phyloP scores from a whole-genome alignment of 2,888 invertebrate species.

The Anagyrus pseudococci region DNA sequence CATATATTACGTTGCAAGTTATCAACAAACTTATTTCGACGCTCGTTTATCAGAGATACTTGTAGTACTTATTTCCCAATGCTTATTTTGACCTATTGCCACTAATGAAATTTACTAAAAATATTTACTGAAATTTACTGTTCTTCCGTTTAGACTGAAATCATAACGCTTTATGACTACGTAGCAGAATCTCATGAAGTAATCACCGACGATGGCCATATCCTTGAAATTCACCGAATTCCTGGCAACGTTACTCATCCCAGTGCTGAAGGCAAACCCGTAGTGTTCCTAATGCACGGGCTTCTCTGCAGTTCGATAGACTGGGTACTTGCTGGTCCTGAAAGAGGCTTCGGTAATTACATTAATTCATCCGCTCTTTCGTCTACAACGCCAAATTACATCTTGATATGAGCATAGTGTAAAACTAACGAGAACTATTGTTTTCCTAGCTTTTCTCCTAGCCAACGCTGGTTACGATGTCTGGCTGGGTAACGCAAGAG shows the following conservation, averaged over 20 bases:
- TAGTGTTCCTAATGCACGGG: slow-evolving; percentile 75
- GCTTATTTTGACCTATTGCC: too few species aligned
- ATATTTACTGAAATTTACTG: too few species aligned
- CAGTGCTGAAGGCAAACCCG: slow-evolving; percentile 64
- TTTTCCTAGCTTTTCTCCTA: slow-evolving; percentile 61
- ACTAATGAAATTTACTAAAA: too few species aligned
- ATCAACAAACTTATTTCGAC: too few species aligned
- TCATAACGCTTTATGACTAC: slow-evolving; percentile 70
- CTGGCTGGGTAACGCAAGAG: slow-evolving; percentile 71
- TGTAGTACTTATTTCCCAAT: too few species aligned
- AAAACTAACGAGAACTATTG: background rate
- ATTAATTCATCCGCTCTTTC: background rate
- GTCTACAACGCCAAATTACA: background rate
- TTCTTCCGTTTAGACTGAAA: too few species aligned
- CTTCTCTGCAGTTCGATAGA: slow-evolving; percentile 76
- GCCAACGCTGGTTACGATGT: slow-evolving; percentile 65
- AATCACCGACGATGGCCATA: slow-evolving; percentile 78
- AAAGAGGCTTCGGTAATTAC: slow-evolving; percentile 70
- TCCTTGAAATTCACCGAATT: slow-evolving; percentile 78
- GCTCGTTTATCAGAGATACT: too few species aligned
- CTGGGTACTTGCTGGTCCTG: slow-evolving; percentile 77
- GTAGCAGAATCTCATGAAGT: slow-evolving; percentile 70
- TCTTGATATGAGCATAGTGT: background rate
- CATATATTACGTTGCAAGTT: too few species aligned
- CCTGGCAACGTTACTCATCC: slow-evolving; percentile 65